A percentile compares a stretch with the other conserved stretches of the same genome.
These are phyloP conservation scores for Ara ararauna DNA, from an alignment of 2,797 vertebrate genomes.

Conservation along the genomic window DNA sequence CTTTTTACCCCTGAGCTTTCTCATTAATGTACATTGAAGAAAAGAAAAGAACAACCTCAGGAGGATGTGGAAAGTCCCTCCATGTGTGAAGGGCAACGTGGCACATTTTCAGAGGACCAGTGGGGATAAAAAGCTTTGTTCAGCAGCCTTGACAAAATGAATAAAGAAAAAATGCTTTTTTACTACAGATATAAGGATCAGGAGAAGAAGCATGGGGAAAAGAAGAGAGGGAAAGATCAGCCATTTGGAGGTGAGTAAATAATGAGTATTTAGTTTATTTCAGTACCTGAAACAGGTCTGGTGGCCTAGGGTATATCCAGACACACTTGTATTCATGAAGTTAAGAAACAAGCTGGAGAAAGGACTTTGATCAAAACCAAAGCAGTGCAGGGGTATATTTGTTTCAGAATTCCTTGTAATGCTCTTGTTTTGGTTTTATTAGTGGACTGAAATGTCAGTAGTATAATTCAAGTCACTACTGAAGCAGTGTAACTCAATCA, in stretches of 20 bases:
- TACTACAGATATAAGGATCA: neutral
- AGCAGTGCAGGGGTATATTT: neutral
- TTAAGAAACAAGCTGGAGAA: neutral
- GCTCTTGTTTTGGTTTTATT: neutral
- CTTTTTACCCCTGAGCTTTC: neutral
- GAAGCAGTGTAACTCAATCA: neutral
- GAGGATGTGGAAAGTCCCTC: neutral
- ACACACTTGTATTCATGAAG: neutral
- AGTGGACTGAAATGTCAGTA: neutral
- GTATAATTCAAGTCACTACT: slow-evolving; percentile 10
- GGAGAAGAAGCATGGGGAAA: neutral
- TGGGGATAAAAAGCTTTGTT: neutral
- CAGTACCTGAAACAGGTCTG: neutral
- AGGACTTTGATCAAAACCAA: neutral
- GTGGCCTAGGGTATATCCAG: neutral
- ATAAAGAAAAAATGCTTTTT: neutral
- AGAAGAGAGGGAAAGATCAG: neutral
- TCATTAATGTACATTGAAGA: neutral
- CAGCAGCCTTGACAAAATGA: neutral
- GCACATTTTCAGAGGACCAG: neutral
- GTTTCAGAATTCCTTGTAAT: neutral
- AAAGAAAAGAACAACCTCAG: neutral
- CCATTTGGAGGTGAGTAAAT: neutral
- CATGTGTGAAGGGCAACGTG: neutral
- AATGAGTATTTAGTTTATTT: neutral